Conservation (phyloP, 2,797 vertebrate species). For the Limosa lapponica region DNA sequence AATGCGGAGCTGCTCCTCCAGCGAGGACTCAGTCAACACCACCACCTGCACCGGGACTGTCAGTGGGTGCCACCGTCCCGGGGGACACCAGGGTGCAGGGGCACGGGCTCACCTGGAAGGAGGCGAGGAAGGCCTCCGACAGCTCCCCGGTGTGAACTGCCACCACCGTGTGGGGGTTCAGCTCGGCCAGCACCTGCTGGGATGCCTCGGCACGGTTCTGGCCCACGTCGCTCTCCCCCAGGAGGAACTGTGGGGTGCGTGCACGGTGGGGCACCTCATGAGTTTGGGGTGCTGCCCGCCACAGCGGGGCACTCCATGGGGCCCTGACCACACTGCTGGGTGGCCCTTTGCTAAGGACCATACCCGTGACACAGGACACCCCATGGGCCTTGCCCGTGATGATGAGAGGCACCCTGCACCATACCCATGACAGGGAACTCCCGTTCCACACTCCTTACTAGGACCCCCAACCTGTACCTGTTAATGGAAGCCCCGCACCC, state of each 20-base stretch:
- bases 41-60: conserved; percentile 80
- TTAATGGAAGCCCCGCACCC: neutral
- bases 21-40: conserved; percentile 85
- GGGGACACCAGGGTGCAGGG: fast-evolving
- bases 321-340: neutral
- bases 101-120: conserved; percentile 79
- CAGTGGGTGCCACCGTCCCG: fast-evolving
- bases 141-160: conserved; percentile 66
- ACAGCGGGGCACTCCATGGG: neutral
- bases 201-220: conserved; percentile 83
- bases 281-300: neutral
- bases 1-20: conserved; percentile 86
- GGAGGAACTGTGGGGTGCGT: conserved; percentile 81
- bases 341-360: neutral
- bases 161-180: conserved; percentile 82
- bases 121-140: conserved; percentile 73
- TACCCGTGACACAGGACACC: fast-evolving
- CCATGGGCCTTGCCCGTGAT: fast-evolving
- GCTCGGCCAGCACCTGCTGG: conserved; percentile 69
- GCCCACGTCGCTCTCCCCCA: conserved; percentile 80
- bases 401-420: neutral
- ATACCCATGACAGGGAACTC: neutral
- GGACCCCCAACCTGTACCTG: fast-evolving
- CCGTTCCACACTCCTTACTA: neutral
- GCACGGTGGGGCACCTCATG: fast-evolving